phyloP scores from a whole-genome alignment of 2,888 invertebrate species.

The Miltochrista miniata region DNA sequence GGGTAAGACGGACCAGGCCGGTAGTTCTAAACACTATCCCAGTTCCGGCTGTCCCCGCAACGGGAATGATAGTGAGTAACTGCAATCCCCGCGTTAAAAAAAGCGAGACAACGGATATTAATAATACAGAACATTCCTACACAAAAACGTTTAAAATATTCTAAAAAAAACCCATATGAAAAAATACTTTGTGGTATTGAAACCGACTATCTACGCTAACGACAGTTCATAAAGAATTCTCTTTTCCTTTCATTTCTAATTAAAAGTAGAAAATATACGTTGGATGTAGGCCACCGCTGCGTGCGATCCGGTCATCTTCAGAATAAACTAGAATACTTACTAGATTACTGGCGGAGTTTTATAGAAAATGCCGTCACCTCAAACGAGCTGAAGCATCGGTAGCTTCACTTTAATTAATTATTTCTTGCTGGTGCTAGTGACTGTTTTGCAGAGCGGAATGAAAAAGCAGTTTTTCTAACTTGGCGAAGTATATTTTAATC shows the following conservation, averaged over 20 bases:
- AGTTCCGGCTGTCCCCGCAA: too few relatives aligned
- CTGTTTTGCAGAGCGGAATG: background rate
- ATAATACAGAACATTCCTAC: too few relatives aligned
- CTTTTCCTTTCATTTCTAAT: conserved; percentile 34
- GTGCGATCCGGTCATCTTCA: conserved; percentile 29
- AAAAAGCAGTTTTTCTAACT: conserved; percentile 1
- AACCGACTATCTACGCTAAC: background rate
- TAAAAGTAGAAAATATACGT: conserved; percentile 30
- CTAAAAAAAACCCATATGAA: too few relatives aligned
- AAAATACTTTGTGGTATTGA: too few relatives aligned
- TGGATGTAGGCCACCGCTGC: conserved; percentile 34
- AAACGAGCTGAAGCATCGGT: conserved; percentile 13
- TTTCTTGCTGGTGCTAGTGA: conserved; percentile 16
- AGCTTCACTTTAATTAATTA: conserved; percentile 31
- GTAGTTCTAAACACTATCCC: too few relatives aligned
- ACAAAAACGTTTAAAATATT: too few relatives aligned
- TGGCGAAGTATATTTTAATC: conserved; percentile 1
- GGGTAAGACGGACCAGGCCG: too few relatives aligned
- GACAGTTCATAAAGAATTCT: conserved; percentile 18
- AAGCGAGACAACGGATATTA: too few relatives aligned
- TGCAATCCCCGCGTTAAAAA: too few relatives aligned
- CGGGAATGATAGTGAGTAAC: too few relatives aligned
- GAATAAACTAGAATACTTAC: conserved; percentile 32
- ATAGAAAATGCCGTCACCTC: conserved; percentile 30
- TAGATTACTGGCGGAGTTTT: conserved; percentile 29